Evolutionary conservation across 2,113 vertebrate genomes (phyloP).

Genomic region (Ahaetulla prasina): DNA sequence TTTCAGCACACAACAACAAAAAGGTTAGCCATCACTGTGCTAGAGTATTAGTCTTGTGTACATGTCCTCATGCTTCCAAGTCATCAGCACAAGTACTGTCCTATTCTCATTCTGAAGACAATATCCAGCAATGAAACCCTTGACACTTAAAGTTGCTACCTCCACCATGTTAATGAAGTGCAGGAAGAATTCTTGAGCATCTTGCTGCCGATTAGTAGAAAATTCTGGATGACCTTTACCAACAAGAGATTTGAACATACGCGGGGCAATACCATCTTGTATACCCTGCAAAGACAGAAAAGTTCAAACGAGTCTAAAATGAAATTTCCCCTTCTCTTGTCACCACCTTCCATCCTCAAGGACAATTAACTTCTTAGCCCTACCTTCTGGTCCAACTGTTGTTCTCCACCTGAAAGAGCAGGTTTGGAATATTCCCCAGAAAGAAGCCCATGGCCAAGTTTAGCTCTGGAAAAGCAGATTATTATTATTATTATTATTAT

Average conservation of each 20-base stretch:
- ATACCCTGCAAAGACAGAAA: conserved; percentile 73
- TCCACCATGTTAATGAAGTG: conserved; percentile 99
- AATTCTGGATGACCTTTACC: conserved; percentile 96
- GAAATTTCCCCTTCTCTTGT: neutral
- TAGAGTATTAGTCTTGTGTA: neutral
- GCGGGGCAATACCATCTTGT: conserved; percentile 91
- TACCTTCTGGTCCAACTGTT: conserved; percentile 85
- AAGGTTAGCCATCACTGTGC: too few species aligned
- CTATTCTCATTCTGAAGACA: fast-evolving
- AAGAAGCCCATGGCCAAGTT: conserved; percentile 88
- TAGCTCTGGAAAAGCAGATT: conserved; percentile 79
- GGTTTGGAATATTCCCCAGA: conserved; percentile 97
- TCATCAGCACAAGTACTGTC: neutral
- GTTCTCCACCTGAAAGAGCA: conserved; percentile 76
- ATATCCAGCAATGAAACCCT: neutral
- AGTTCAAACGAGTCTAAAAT: fast-evolving
- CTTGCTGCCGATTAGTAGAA: conserved; percentile 97
- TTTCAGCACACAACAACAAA: too few species aligned
- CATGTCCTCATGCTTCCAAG: neutral
- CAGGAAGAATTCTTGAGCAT: conserved; percentile 97
- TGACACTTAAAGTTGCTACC: conserved; percentile 67
- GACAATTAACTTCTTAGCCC: neutral
- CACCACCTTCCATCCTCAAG: fast-evolving
- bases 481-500: too few species aligned
- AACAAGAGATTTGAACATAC: conserved; percentile 96